Conservation (phyloP, 2,113 vertebrate genomes). For the Ceyx cyanopectus region DNA sequence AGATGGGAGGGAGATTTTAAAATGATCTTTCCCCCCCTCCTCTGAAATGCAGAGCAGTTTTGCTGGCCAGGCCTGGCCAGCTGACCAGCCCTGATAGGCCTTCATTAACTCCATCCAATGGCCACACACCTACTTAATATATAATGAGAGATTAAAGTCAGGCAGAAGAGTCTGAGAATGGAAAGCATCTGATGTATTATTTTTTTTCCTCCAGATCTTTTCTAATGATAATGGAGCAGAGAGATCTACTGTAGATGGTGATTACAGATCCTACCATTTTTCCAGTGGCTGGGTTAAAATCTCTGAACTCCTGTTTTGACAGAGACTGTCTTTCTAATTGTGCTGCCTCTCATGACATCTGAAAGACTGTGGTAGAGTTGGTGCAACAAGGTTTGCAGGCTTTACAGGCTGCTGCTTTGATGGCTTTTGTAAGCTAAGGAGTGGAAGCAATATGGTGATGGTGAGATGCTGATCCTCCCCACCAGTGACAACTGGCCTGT, state of each 20-base stretch:
- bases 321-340: not conserved
- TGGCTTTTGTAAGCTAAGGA: not conserved
- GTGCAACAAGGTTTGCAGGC: not conserved
- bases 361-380: not conserved
- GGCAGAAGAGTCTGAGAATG: not conserved
- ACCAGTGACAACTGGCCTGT: not conserved
- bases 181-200: not conserved
- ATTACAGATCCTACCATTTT: not conserved
- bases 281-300: not conserved
- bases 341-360: not conserved
- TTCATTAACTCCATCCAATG: not conserved
- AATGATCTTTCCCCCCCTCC: not conserved
- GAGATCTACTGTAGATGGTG: not conserved
- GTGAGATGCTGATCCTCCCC: not conserved
- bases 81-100: not conserved
- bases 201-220: not conserved
- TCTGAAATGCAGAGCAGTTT: not conserved
- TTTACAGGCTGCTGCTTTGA: not conserved
- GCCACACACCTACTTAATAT: not conserved
- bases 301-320: not conserved
- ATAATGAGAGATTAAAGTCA: not conserved
- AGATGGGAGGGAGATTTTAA: not conserved
- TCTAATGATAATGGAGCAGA: not conserved
- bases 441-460: not conserved
- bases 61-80: constrained; percentile 18